Evolutionary conservation across 2,888 invertebrate species (phyloP).

Genomic region (Limulus polyphemus): DNA sequence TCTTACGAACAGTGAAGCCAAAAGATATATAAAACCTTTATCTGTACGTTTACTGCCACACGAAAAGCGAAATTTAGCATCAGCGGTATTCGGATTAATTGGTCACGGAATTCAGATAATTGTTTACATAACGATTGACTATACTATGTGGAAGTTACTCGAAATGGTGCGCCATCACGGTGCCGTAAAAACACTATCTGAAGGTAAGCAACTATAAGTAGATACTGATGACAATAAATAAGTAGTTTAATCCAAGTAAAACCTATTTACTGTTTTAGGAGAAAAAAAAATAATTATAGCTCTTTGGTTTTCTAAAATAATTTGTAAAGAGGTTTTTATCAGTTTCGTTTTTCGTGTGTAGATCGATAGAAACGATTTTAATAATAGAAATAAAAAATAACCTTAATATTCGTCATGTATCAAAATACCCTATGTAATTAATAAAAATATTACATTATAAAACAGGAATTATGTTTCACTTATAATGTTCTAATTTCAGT

Average conservation of each 20-base stretch:
- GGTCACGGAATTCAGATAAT: conserved; percentile 54
- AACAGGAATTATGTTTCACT: too few species aligned
- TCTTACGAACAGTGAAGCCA: conserved; percentile 32
- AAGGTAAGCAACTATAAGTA: too few species aligned
- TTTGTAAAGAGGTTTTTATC: too few species aligned
- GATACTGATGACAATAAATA: too few species aligned
- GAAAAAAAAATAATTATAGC: too few species aligned
- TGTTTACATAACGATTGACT: conserved; percentile 61
- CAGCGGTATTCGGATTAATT: conserved; percentile 46
- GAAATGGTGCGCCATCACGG: conserved; percentile 41
- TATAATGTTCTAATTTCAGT: conserved; percentile 17
- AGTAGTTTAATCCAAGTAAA: too few species aligned
- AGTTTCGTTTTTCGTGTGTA: neutral
- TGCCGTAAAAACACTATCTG: conserved; percentile 27
- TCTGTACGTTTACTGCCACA: conserved; percentile 48
- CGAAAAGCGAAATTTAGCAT: conserved; percentile 47
- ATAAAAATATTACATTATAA: too few species aligned
- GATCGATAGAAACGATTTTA: neutral
- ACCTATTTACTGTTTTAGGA: too few species aligned
- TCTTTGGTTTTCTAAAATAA: too few species aligned
- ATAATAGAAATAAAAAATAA: too few species aligned
- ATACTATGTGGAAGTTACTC: conserved; percentile 64
- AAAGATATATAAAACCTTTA: conserved; percentile 38
- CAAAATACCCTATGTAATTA: too few species aligned
- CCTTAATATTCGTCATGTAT: neutral